phyloP scores from a whole-genome alignment of 2,888 invertebrate species.

The Cataglyphis albicans region DNA sequence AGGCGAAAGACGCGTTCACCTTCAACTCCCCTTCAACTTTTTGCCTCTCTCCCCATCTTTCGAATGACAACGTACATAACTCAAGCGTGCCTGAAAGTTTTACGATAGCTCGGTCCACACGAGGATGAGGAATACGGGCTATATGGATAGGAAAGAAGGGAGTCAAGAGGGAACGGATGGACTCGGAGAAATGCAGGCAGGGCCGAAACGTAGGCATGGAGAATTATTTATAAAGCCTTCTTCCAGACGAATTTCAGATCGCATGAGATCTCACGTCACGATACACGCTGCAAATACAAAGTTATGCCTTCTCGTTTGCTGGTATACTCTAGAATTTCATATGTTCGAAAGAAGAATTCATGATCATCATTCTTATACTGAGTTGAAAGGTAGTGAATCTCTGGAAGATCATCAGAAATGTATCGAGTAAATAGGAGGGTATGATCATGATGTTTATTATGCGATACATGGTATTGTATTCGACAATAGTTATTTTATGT shows the following conservation, averaged over 20 bases:
- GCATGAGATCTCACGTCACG: conserved; percentile 38
- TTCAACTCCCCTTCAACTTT: conserved; percentile 12
- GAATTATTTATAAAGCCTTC: conserved; percentile 68
- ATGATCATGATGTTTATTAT: conserved; percentile 6
- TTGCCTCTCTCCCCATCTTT: conserved; percentile 8
- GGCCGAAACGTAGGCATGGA: neutral
- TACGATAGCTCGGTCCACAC: conserved; percentile 49
- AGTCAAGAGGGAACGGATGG: neutral
- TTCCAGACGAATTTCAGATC: conserved; percentile 52
- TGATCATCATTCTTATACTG: conserved; percentile 6
- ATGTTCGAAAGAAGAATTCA: conserved; percentile 23
- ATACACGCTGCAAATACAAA: conserved; percentile 34
- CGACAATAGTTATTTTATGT: neutral
- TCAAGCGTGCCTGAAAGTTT: conserved; percentile 55
- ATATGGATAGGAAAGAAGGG: neutral
- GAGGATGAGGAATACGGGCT: conserved; percentile 19
- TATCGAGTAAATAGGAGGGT: conserved; percentile 3
- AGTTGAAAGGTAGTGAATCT: neutral
- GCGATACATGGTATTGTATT: conserved; percentile 20
- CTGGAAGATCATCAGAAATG: neutral
- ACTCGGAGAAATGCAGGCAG: conserved; percentile 17
- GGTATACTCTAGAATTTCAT: conserved; percentile 37
- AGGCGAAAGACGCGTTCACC: conserved; percentile 27
- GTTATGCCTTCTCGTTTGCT: conserved; percentile 31
- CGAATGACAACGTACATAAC: conserved; percentile 55